Evolutionary conservation across 2,113 vertebrate species (phyloP).

Genomic region (Ceuthmochares aereus): DNA sequence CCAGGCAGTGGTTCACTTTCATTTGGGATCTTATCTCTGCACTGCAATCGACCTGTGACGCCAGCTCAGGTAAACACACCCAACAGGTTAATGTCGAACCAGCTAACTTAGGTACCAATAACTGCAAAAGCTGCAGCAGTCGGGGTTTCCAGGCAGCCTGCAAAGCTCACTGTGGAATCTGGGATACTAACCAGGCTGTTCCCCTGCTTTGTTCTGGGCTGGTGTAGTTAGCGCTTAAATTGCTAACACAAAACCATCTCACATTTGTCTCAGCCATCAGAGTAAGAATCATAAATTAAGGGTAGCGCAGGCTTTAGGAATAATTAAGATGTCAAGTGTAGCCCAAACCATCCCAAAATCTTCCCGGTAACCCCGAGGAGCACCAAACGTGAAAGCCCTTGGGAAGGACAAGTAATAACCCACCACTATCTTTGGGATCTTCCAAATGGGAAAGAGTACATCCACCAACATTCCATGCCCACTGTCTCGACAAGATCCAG

Average conservation of each 20-base stretch:
- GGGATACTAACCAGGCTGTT: background rate
- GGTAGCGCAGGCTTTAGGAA: background rate
- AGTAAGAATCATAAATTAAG: background rate
- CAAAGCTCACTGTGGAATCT: background rate
- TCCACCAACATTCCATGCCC: background rate
- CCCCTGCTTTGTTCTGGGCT: background rate
- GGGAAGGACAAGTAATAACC: background rate
- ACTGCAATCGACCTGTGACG: background rate
- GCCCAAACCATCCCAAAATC: background rate
- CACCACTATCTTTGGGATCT: background rate
- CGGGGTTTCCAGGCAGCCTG: background rate
- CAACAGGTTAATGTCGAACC: background rate
- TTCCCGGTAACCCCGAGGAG: background rate
- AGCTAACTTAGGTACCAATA: background rate
- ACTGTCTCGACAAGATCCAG: background rate
- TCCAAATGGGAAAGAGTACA: conserved; percentile 19
- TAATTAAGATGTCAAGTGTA: background rate
- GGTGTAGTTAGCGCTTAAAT: background rate
- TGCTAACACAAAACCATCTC: background rate
- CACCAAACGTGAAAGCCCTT: background rate
- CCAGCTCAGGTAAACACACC: background rate
- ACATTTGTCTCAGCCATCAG: background rate
- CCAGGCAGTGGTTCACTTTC: conserved; percentile 43
- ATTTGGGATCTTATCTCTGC: conserved; percentile 59
- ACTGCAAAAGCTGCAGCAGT: background rate